A percentile compares a stretch with the other conserved stretches of the same genome.
Evolutionary conservation across 2,797 vertebrate genomes (phyloP).

Genomic region (Dermochelys coriacea): DNA sequence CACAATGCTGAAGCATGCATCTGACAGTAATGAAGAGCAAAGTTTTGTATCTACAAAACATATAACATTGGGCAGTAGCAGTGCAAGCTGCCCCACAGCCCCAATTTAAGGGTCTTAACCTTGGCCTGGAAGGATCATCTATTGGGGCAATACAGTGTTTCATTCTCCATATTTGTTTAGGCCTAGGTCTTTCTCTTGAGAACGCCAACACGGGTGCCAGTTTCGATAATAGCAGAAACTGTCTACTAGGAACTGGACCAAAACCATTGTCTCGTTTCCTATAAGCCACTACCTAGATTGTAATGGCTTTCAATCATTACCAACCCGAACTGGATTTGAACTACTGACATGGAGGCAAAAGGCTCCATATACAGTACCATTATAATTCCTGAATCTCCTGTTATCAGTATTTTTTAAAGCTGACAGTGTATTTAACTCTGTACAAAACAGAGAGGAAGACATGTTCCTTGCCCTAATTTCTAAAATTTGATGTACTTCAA

Average conservation of each 20-base stretch:
- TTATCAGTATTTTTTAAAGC: background rate
- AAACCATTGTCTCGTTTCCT: background rate
- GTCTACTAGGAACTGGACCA: background rate
- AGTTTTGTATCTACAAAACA: background rate
- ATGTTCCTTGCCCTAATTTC: background rate
- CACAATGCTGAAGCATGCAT: background rate
- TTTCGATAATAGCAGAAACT: background rate
- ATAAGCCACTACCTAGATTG: background rate
- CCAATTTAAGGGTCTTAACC: background rate
- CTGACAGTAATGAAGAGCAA: background rate
- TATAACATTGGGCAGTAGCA: background rate
- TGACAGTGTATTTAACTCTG: background rate
- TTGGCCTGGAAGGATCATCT: too few relatives aligned
- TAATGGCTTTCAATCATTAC: background rate
- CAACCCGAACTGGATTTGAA: background rate
- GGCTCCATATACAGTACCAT: background rate
- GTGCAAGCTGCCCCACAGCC: background rate
- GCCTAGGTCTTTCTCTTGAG: background rate
- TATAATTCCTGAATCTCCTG: background rate
- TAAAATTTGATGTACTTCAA: background rate
- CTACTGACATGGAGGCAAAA: background rate
- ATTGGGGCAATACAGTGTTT: background rate
- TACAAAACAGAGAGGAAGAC: background rate
- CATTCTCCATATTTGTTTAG: background rate
- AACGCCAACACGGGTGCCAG: background rate